Base-by-base conservation (phyloP, 2,888 invertebrate species). In the Lasioglossum villosulum region DNA sequence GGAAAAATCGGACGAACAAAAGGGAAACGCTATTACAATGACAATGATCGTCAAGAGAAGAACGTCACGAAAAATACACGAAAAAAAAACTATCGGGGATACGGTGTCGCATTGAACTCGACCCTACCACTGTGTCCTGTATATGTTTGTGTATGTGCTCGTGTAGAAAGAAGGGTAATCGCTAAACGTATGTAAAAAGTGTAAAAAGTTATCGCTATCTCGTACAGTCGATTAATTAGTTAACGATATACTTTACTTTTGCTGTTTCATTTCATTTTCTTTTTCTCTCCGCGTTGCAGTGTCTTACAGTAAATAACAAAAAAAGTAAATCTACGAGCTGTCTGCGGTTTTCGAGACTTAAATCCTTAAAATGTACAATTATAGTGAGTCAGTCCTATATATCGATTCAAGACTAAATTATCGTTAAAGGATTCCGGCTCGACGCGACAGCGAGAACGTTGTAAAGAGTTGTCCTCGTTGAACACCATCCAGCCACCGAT, bases 301-400 rank as follows among this genome's bases (percentile, higher is more conserved):
- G 86, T 75, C 86, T 86, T 86, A 85, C 71, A 78, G 68, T 68
- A 37, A 39, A 78, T 70, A 77, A 23, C 78, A 3, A 86, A 63
- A 63, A 30, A 71, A 77, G 77, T 78, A 82, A 72, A 75, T 85
- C 86, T 85, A 86, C 66, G 52, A 84, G 78, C 85, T 75, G 84
- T 85, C 78, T 73, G 82, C 75, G 73, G 48, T 79, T 78, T 78
- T 76, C 70, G 70, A 70, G 76, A 85, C 77, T 78, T 82, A 81
- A 85, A 68, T 74, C 76, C 80, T 85, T 77, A 70, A 85, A 56
- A 56, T 80, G 80, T 73, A 74, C n/a, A 39, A 85, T 80, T 84
- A 84, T 48, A 76, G 30, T 75, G 30, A 27, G n/a, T 86, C 85
- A 78, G 72, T 81, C 78, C 85, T 77, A 86, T 37, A 68, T 68